phyloP scores from a whole-genome alignment of 2,113 vertebrate species.

The Eubucco bourcierii region DNA sequence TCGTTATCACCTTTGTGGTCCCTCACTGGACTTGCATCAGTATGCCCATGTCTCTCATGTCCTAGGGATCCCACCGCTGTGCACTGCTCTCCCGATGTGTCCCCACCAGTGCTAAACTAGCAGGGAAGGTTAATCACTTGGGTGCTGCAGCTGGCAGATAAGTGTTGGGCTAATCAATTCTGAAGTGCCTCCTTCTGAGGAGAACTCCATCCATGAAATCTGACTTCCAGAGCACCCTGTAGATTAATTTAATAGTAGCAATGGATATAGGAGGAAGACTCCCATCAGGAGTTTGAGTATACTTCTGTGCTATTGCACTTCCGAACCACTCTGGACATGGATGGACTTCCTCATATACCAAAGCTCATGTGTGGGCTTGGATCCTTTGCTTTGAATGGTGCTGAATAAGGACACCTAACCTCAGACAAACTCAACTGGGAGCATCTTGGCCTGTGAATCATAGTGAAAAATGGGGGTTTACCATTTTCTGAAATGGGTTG shows the following conservation, averaged over 20 bases:
- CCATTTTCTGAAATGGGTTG: neutral
- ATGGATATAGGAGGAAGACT: too few relatives aligned
- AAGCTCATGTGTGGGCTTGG: rapidly evolving
- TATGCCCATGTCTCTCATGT: too few relatives aligned
- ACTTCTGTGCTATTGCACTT: slow-evolving; percentile 1
- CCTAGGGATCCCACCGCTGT: neutral
- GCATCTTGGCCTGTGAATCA: neutral
- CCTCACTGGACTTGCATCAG: too few relatives aligned
- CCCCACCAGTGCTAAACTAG: neutral
- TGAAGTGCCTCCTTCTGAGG: neutral
- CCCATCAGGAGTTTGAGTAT: too few relatives aligned
- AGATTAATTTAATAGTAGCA: too few relatives aligned
- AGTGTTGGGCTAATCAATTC: neutral
- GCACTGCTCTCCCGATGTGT: neutral
- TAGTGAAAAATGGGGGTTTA: neutral
- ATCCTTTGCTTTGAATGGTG: neutral
- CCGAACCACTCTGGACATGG: rapidly evolving
- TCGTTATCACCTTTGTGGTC: too few relatives aligned
- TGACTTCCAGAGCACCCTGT: neutral
- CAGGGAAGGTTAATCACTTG: neutral
- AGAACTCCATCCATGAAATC: neutral
- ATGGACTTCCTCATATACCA: rapidly evolving
- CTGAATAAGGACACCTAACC: neutral
- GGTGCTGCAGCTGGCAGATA: neutral
- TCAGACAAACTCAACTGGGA: neutral